Evolutionary conservation across 2,888 invertebrate genomes (phyloP).

Genomic region (Seira ritae): DNA sequence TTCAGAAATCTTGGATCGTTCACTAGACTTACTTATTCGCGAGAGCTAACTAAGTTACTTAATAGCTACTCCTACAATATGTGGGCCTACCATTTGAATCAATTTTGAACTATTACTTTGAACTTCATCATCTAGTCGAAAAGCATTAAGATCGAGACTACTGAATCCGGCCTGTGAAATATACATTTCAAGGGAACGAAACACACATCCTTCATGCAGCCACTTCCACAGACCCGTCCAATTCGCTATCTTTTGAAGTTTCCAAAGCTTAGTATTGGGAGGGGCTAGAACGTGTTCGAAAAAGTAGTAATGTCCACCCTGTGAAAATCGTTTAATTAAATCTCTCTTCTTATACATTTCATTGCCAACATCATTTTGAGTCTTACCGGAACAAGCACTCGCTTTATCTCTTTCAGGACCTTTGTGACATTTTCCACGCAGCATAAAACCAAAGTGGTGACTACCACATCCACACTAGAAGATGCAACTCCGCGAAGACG

Average conservation of each 20-base stretch:
- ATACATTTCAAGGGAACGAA: constrained; percentile 70
- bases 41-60: constrained; percentile 32
- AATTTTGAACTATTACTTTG: constrained; percentile 40
- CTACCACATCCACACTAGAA: constrained; percentile 74
- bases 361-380: background rate
- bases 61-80: constrained; percentile 68
- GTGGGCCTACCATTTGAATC: constrained; percentile 64
- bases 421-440: constrained; percentile 72
- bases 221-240: constrained; percentile 72
- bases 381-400: constrained; percentile 74
- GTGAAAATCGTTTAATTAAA: background rate
- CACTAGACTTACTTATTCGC: no score
- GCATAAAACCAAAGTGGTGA: constrained; percentile 74
- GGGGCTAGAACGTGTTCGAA: constrained; percentile 74
- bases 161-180: constrained; percentile 71
- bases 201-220: constrained; percentile 73
- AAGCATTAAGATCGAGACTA: constrained; percentile 68
- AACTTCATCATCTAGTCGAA: constrained; percentile 63
- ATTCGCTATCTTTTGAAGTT: constrained; percentile 71
- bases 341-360: background rate
- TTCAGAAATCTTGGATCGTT: no score
- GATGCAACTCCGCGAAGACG: constrained; percentile 73
- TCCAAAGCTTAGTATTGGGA: constrained; percentile 63
- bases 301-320: constrained; percentile 74
- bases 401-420: constrained; percentile 73